Percentiles rank a stretch among this genome's conserved stretches.
Conservation (phyloP, 2,113 vertebrate genomes). For the Tupaia tana region DNA sequence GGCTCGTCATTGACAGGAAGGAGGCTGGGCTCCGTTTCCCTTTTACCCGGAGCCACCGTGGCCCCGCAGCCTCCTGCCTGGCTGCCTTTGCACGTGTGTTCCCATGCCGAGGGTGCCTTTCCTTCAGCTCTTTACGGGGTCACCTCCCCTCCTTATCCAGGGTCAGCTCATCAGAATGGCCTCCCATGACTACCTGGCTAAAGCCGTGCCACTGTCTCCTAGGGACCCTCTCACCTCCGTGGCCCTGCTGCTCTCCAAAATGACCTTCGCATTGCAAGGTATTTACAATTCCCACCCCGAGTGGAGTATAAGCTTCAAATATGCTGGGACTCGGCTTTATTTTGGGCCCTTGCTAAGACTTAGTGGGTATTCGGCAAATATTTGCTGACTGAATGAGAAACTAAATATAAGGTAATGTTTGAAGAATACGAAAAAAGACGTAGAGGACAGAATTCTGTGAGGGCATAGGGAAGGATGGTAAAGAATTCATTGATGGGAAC, state of each 20-base stretch:
- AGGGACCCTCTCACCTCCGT: background rate
- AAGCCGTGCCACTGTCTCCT: background rate
- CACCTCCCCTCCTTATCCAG: background rate
- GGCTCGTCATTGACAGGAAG: background rate
- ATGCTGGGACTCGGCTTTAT: background rate
- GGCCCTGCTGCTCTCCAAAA: background rate
- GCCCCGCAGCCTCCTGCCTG: background rate
- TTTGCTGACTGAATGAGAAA: background rate
- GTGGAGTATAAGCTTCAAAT: background rate
- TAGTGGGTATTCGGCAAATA: background rate
- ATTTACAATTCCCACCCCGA: background rate
- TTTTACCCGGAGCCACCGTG: background rate
- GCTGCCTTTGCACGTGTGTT: background rate
- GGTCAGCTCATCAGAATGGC: background rate
- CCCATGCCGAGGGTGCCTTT: background rate
- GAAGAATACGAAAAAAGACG: background rate
- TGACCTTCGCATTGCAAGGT: background rate
- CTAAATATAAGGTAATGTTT: background rate
- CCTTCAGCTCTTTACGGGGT: background rate
- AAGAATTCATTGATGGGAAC: background rate
- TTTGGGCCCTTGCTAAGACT: background rate
- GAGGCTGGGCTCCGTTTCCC: too few relatives aligned
- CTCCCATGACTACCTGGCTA: background rate
- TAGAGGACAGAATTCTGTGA: background rate
- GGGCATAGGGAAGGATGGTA: background rate